phyloP scores from a whole-genome alignment of 2,797 vertebrate genomes.

The Cheirogaleus major region DNA sequence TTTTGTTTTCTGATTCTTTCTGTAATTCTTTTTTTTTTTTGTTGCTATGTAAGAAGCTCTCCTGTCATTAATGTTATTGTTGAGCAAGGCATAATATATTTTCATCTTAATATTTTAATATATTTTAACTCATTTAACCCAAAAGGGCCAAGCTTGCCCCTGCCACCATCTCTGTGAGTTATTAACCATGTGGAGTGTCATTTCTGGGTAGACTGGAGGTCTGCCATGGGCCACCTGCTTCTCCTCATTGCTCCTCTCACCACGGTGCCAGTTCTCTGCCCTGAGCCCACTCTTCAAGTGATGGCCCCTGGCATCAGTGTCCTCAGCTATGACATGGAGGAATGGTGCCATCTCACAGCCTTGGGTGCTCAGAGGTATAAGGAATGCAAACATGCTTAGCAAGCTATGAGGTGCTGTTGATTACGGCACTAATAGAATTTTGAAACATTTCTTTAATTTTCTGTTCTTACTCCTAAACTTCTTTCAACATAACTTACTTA shows the following conservation, averaged over 20 bases:
- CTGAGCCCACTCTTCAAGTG: background rate
- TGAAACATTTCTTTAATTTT: background rate
- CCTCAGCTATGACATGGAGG: background rate
- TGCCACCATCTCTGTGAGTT: background rate
- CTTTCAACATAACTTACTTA: background rate
- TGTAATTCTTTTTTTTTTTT: background rate
- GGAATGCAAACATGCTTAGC: background rate
- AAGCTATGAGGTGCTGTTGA: background rate
- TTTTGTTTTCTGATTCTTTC: conserved; percentile 54
- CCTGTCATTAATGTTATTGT: background rate
- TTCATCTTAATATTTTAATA: conserved; percentile 1
- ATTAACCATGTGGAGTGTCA: background rate
- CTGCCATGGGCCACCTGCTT: background rate
- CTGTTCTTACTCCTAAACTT: background rate
- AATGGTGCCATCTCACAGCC: background rate
- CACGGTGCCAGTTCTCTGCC: background rate
- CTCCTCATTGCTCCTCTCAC: background rate
- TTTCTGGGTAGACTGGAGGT: background rate
- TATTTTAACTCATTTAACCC: background rate
- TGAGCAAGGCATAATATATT: background rate
- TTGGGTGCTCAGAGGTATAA: background rate
- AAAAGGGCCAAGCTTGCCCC: background rate
- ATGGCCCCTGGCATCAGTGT: background rate
- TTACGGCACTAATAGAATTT: background rate
- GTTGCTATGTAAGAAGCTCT: background rate